Conservation (phyloP, 2,888 invertebrate genomes). For the Lycia hirtaria region DNA sequence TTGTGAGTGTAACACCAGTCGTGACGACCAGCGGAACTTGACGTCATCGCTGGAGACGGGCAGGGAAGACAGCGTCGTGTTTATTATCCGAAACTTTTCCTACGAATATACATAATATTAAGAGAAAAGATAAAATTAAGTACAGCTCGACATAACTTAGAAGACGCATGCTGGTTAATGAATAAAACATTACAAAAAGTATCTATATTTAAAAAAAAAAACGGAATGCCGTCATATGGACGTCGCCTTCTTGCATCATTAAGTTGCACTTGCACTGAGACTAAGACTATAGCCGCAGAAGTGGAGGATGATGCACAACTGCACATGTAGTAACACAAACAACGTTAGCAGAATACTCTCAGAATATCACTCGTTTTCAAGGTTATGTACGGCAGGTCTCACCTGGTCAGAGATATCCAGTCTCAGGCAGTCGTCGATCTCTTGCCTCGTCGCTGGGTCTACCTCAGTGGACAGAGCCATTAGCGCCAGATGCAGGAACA, state of each 20-base stretch:
- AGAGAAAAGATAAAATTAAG: too few species aligned
- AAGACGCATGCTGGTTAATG: too few species aligned
- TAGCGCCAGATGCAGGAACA: conserved; percentile 67
- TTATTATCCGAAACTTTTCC: conserved; percentile 67
- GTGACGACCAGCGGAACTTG: conserved; percentile 65
- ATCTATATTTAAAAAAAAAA: too few species aligned
- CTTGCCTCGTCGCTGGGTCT: conserved; percentile 59
- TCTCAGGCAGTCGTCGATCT: conserved; percentile 64
- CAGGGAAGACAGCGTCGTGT: conserved; percentile 55
- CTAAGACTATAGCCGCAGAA: too few species aligned
- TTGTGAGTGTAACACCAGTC: conserved; percentile 58
- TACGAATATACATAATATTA: conserved; percentile 37
- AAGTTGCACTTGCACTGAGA: too few species aligned
- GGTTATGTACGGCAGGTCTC: conserved; percentile 26
- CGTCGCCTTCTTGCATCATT: too few species aligned
- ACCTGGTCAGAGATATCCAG: conserved; percentile 60
- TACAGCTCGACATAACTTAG: too few species aligned
- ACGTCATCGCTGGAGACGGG: conserved; percentile 58
- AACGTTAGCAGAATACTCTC: background rate
- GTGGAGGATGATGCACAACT: too few species aligned
- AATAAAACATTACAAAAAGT: too few species aligned
- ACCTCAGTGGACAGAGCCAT: conserved; percentile 65
- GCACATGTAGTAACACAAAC: too few species aligned
- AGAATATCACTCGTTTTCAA: background rate
- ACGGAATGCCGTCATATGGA: too few species aligned